These are phyloP conservation scores for Agrochola lychnidis DNA, from an alignment of 2,888 invertebrate species.

Conservation along the genomic window DNA sequence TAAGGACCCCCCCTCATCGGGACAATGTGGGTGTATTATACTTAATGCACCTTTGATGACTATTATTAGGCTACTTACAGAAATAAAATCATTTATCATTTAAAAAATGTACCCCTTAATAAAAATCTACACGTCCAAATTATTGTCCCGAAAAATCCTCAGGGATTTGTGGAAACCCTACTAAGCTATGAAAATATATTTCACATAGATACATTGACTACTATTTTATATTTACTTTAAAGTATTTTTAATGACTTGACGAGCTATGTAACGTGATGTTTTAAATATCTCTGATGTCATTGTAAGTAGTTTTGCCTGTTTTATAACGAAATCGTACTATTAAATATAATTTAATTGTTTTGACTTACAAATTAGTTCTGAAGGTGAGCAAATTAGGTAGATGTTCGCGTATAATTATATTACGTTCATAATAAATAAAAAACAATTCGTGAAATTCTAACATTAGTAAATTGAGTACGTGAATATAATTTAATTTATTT, in stretches of 20 bases:
- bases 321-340: slow-evolving; percentile 30
- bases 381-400: slow-evolving; percentile 50
- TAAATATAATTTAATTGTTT: slow-evolving; percentile 41
- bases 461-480: no score
- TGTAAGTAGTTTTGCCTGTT: slow-evolving; percentile 33
- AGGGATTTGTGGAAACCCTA: slow-evolving; percentile 1
- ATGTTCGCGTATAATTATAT: slow-evolving; percentile 12
- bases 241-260: not conserved
- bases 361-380: slow-evolving; percentile 52
- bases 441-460: not conserved
- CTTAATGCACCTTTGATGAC: not conserved
- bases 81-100: no score
- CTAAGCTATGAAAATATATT: not conserved
- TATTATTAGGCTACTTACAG: not conserved
- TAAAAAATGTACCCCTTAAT: no score
- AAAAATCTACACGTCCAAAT: not conserved
- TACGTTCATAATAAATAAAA: slow-evolving; percentile 5
- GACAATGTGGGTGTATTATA: not conserved
- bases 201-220: not conserved
- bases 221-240: not conserved
- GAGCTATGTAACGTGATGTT: slow-evolving; percentile 20
- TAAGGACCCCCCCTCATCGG: not conserved
- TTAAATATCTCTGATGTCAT: slow-evolving; percentile 60
- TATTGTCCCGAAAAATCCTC: slow-evolving; percentile 4
- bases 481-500: no score